Evolutionary conservation across 1,140 invertebrate genomes (phyloP).

Genomic region (Brachionus calyciflorus): DNA sequence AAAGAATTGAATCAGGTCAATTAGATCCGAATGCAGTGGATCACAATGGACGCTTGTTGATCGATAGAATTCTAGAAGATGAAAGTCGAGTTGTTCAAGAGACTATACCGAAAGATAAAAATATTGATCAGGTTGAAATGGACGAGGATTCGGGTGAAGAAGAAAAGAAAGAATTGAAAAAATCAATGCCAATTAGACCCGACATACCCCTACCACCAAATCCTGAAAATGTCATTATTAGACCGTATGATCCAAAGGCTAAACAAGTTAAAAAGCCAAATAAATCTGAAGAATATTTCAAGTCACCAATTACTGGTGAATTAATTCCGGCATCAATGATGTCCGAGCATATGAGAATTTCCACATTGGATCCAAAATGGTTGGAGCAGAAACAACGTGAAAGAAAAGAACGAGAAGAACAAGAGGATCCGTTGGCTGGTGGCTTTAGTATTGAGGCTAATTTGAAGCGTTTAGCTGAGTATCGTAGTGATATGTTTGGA

Average conservation of each 20-base stretch:
- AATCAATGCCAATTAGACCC: constrained; percentile 56
- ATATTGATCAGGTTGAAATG: constrained; percentile 41
- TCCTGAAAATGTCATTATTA: constrained; percentile 81
- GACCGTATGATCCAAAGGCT: constrained; percentile 93
- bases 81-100: background rate
- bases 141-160: constrained; percentile 67
- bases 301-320: constrained; percentile 96
- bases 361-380: constrained; percentile 90
- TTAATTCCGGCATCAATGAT: constrained; percentile 93
- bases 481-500: constrained; percentile 99
- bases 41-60: constrained; percentile 13
- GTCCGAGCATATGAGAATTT: constrained; percentile 94
- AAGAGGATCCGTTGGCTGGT: constrained; percentile 68
- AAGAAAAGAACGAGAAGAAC: constrained; percentile 73
- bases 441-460: constrained; percentile 87
- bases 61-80: constrained; percentile 40
- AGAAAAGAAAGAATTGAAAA: background rate
- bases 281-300: constrained; percentile 81
- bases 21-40: constrained; percentile 17
- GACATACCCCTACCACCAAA: constrained; percentile 67
- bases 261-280: constrained; percentile 53
- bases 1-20: constrained; percentile 53
- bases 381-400: constrained; percentile 89
- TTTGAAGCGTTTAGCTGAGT: constrained; percentile 89
- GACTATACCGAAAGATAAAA: constrained; percentile 17